Conservation (phyloP, 2,797 vertebrate species). For the Crax fasciolata region DNA sequence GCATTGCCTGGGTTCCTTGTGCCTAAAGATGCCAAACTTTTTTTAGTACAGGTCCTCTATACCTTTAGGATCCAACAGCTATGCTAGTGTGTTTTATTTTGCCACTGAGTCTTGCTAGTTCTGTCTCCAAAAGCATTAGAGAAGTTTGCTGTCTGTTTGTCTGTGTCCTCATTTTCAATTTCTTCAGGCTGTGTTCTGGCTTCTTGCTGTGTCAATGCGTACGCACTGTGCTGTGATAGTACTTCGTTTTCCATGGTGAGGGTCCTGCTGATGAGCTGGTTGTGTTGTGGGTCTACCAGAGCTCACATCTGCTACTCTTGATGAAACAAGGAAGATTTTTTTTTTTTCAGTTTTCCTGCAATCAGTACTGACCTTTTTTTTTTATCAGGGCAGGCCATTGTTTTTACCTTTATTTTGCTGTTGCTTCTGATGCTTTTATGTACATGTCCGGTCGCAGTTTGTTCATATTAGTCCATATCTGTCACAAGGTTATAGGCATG, state of each 20-base stretch:
- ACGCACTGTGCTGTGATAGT: not conserved
- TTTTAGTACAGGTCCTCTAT: not conserved
- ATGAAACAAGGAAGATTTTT: not conserved
- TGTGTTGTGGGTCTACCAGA: not conserved
- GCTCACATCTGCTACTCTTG: not conserved
- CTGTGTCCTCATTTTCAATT: not conserved
- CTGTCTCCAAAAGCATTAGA: not conserved
- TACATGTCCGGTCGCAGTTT: not conserved
- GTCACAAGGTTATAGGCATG: not conserved
- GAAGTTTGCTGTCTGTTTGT: not conserved
- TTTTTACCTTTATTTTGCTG: not conserved
- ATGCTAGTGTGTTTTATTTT: not conserved
- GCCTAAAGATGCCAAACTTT: not conserved
- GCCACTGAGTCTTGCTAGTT: not conserved
- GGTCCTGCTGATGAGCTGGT: not conserved
- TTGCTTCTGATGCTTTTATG: not conserved
- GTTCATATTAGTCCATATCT: not conserved
- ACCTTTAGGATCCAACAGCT: not conserved
- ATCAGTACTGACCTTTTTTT: accelerated
- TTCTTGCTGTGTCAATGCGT: not conserved
- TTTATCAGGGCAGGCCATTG: accelerated
- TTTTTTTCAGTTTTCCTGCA: not conserved
- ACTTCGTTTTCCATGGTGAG: not conserved
- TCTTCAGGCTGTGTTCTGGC: not conserved
- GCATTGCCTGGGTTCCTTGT: not conserved